Conservation (phyloP, 2,888 invertebrate genomes). For the Hesperia comma region DNA sequence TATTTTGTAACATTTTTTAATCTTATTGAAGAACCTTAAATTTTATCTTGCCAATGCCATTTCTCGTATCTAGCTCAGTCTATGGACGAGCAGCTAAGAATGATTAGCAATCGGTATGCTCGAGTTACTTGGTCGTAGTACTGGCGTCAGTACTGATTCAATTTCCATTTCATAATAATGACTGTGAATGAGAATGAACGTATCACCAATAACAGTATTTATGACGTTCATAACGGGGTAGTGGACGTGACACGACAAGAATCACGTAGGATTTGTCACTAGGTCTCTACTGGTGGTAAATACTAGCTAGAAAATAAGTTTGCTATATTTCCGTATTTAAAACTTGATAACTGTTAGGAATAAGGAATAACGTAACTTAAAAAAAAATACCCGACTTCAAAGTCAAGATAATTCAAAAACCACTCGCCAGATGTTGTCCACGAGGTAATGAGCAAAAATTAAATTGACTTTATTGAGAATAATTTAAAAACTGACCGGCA, state of each 20-base stretch:
- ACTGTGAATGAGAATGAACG: constrained; percentile 13
- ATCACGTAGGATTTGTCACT: not conserved
- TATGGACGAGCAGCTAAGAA: constrained; percentile 4
- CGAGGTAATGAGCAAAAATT: no score
- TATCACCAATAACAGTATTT: not conserved
- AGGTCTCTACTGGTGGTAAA: not conserved
- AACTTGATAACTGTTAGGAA: no score
- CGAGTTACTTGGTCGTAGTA: constrained; percentile 21
- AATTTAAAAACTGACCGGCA: no score
- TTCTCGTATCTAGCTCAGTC: not conserved
- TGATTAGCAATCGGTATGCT: constrained; percentile 7
- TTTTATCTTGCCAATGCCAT: not conserved
- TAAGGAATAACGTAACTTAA: no score
- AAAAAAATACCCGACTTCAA: no score
- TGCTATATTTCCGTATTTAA: no score
- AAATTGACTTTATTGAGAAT: no score
- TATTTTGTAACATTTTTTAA: no score
- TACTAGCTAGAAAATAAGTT: not conserved
- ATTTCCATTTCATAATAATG: constrained; percentile 23
- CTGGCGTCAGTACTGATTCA: constrained; percentile 19
- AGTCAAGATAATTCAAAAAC: no score
- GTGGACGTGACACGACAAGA: not conserved
- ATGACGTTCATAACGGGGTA: not conserved
- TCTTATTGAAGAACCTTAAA: no score
- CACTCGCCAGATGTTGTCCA: no score